A percentile compares a stretch with the other conserved stretches of the same genome.
Evolutionary conservation across 1,140 invertebrate genomes (phyloP).

Genomic region (Apis cerana): DNA sequence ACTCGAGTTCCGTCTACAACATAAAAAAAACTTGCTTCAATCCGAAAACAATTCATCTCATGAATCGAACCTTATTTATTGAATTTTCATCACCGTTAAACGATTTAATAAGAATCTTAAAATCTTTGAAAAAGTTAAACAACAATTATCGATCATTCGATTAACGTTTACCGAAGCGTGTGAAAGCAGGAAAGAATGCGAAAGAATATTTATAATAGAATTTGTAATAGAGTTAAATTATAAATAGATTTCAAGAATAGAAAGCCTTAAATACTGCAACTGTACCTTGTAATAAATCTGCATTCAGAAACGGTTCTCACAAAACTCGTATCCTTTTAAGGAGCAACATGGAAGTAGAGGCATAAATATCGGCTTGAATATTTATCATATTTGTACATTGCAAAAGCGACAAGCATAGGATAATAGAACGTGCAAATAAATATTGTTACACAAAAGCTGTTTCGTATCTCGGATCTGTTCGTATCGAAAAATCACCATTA

Average conservation of each 20-base stretch:
- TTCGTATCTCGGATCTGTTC: background rate
- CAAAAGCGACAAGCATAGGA: conserved; percentile 10
- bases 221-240: background rate
- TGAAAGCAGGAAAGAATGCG: background rate
- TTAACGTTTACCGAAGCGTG: background rate
- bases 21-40: conserved; percentile 52
- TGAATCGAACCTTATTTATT: no score
- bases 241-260: background rate
- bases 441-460: background rate
- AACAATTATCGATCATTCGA: no score
- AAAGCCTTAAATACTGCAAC: background rate
- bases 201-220: background rate
- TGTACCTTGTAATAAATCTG: background rate
- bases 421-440: background rate
- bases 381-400: background rate
- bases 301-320: background rate
- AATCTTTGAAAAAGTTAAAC: background rate
- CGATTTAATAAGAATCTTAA: background rate
- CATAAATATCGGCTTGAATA: background rate
- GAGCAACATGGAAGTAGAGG: background rate
- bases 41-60: background rate
- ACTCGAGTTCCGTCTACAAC: conserved; percentile 87
- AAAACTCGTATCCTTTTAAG: background rate
- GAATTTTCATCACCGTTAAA: background rate
- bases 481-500: background rate